Conservation (phyloP, 2,797 vertebrate genomes). For the Tachyglossus aculeatus region DNA sequence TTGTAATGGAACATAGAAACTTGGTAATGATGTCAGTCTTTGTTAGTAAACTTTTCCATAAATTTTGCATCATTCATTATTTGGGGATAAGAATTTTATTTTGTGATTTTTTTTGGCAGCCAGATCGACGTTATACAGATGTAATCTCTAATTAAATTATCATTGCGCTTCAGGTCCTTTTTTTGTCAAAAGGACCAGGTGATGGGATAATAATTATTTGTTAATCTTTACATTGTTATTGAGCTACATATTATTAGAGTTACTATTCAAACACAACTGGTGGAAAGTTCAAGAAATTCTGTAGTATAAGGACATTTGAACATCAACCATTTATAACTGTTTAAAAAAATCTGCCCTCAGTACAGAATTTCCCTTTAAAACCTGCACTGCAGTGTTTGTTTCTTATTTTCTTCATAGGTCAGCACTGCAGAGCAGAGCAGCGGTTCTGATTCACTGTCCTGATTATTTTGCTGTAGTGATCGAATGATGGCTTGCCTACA, state of each 20-base stretch:
- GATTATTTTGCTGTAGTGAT: constrained; percentile 19
- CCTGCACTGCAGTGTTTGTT: neutral
- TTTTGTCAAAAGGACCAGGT: neutral
- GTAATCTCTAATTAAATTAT: constrained; percentile 37
- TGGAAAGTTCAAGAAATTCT: neutral
- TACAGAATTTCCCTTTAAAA: neutral
- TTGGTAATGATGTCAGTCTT: too few relatives aligned
- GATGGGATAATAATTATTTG: neutral
- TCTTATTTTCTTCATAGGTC: neutral
- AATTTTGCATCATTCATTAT: too few relatives aligned
- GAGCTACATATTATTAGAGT: neutral
- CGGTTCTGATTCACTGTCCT: neutral
- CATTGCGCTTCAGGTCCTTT: neutral
- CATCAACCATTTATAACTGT: neutral
- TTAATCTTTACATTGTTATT: neutral
- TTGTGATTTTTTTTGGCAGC: neutral
- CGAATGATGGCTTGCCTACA: constrained; percentile 31
- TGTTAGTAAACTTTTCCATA: too few relatives aligned
- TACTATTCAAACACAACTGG: neutral
- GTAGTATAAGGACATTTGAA: neutral
- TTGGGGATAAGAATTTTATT: neutral
- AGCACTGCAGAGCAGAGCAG: neutral
- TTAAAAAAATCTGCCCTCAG: neutral
- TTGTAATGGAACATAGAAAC: too few relatives aligned
- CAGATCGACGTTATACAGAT: neutral